Evolutionary conservation across 2,113 vertebrate species (phyloP).

Genomic region (Psettodes erumei): DNA sequence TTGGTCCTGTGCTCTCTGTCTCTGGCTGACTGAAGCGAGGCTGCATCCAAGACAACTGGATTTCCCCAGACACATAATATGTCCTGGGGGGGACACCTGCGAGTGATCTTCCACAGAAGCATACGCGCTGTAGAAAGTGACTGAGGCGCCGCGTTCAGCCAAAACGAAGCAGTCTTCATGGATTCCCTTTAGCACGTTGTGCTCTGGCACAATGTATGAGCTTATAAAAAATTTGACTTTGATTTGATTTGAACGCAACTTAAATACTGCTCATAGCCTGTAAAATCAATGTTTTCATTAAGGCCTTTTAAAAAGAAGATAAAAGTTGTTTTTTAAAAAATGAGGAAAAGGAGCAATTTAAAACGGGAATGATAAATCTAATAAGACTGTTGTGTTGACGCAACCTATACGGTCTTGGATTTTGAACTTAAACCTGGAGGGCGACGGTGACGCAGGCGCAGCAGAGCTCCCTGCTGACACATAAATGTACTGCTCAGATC

Average conservation of each 20-base stretch:
- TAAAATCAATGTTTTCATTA: not conserved
- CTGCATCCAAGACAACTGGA: slow-evolving; percentile 80
- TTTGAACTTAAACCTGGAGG: no score
- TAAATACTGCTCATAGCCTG: not conserved
- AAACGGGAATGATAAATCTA: not conserved
- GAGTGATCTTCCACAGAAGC: slow-evolving; percentile 13
- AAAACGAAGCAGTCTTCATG: not conserved
- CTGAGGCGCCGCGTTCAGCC: not conserved
- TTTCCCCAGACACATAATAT: slow-evolving; percentile 57
- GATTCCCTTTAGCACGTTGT: not conserved
- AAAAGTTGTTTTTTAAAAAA: not conserved
- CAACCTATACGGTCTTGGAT: not conserved
- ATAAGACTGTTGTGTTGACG: not conserved
- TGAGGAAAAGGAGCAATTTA: not conserved
- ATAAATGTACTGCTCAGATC: slow-evolving; percentile 2
- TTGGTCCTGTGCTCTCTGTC: slow-evolving; percentile 53
- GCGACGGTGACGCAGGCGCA: not conserved
- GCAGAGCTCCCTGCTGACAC: slow-evolving; percentile 49
- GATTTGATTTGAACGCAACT: not conserved
- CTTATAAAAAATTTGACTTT: not conserved
- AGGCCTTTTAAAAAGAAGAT: not conserved
- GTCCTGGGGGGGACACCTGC: slow-evolving; percentile 50
- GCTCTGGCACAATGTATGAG: not conserved
- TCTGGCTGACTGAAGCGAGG: slow-evolving; percentile 51
- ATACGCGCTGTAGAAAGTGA: not conserved